Percentiles rank a stretch among this genome's conserved stretches.
Conservation (phyloP, 1,140 invertebrate species). For the Meloidogyne floridensis region DNA sequence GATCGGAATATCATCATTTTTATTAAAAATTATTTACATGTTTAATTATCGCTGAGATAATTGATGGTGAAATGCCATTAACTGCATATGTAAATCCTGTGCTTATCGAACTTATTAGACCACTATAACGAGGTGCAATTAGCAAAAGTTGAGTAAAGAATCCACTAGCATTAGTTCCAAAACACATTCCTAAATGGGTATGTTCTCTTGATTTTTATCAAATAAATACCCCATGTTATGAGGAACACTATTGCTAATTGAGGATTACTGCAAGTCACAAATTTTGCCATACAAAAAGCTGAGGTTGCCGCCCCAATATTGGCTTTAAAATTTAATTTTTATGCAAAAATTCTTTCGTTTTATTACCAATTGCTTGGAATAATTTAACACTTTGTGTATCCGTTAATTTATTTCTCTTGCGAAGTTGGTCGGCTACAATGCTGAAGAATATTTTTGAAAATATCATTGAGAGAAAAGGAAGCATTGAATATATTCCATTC, state of each 20-base stretch:
- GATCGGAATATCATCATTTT: not conserved
- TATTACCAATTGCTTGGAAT: conserved; percentile 43
- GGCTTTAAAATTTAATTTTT: not conserved
- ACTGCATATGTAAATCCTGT: conserved; percentile 16
- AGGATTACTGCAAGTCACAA: conserved; percentile 8
- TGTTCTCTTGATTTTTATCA: too few relatives aligned
- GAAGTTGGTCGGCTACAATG: conserved; percentile 34
- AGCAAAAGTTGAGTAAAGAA: conserved; percentile 28
- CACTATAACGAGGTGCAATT: conserved; percentile 33
- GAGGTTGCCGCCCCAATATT: conserved; percentile 1
- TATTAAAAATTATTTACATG: conserved; percentile 11
- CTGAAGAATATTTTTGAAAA: conserved; percentile 30
- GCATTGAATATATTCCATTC: conserved; percentile 46
- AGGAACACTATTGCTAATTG: not conserved
- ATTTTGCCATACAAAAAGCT: conserved; percentile 12
- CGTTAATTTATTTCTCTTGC: conserved; percentile 23
- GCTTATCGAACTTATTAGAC: conserved; percentile 16
- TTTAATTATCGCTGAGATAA: conserved; percentile 10
- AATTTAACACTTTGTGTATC: conserved; percentile 33
- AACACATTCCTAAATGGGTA: conserved; percentile 24
- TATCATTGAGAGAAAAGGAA: conserved; percentile 43
- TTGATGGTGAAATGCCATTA: conserved; percentile 23
- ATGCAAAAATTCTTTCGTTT: not conserved
- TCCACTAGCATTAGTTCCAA: conserved; percentile 25
- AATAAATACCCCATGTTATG: not conserved